Base-by-base conservation (phyloP, 2,797 vertebrate species). In the Percopsis omiscomaycus region DNA sequence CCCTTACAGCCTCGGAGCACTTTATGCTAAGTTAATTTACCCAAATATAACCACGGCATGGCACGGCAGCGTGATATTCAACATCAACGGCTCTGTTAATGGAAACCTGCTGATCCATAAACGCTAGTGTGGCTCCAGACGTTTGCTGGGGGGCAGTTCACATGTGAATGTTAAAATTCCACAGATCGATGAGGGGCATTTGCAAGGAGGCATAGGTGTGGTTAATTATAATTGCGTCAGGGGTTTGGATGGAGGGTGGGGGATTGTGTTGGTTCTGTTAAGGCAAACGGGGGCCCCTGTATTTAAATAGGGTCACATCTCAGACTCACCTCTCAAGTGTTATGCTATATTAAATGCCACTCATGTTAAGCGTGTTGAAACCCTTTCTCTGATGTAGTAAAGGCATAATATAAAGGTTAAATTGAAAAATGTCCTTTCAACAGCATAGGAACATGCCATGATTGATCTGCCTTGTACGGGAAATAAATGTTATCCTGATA, bases 291-390 rank as follows among this genome's bases (percentile, higher is more conserved):
- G 81, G 70, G 81, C 28, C 29, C 49, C 65, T 68, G 91, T 94
- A 97, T 98, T 98, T 97, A 95, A 98, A 97, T 98, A 97, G 95
- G 97, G 97, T 98, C 96, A 98, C 93, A 88, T 92, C 91, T 93
- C 83, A 88, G 91, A 84, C 91, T 94, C 91, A 95, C 96, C 95
- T 94, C 91, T 88, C 91, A 90, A 93, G 93, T 96, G 95, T 96
- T 92, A 86, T 85, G 89, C 90, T 93, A 94, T 96, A 98, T 99
- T 98, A 98, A 98, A 98, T 97, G 96, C 95, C 96, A 98, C 92
- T 97, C 96, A 96, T 93, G 94, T 94, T 91, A 93, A 94, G 91
- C 93, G 92, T 90, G 88, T 90, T 86, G 91, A 92, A 93, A 94
- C 91, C 91, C 80, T 37, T 89, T 70, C 91, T 88, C 85, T 81